Conservation (phyloP, 2,113 vertebrate genomes). For the Chiloscyllium plagiosum region DNA sequence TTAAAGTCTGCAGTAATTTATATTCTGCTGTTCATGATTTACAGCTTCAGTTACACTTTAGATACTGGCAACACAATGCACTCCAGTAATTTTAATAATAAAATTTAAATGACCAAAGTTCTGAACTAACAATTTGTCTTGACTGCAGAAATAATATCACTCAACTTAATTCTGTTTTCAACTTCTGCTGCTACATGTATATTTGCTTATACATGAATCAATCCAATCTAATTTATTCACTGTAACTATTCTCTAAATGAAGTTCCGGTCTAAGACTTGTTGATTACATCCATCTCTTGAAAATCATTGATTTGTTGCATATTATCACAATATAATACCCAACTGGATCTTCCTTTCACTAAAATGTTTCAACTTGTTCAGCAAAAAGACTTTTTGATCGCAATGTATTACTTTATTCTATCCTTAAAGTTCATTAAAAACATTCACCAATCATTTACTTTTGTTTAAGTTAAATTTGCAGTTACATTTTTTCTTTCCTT, state of each 20-base stretch:
- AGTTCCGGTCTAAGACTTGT: constrained; percentile 40
- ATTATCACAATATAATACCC: background rate
- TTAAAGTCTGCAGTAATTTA: background rate
- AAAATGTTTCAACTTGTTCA: background rate
- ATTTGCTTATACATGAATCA: constrained; percentile 37
- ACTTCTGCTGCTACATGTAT: constrained; percentile 39
- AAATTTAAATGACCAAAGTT: background rate
- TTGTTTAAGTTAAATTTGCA: background rate
- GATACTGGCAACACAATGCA: background rate
- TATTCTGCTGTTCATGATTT: background rate
- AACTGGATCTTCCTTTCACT: background rate
- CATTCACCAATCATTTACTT: background rate
- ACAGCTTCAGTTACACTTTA: background rate
- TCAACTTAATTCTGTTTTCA: constrained; percentile 42
- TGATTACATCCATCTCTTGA: background rate
- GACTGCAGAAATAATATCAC: constrained; percentile 31
- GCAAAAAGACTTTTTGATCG: background rate
- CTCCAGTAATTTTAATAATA: background rate
- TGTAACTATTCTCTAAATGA: constrained; percentile 40
- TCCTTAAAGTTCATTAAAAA: background rate
- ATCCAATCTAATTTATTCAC: background rate
- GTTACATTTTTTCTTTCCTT: background rate
- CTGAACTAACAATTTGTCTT: background rate
- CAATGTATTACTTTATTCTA: background rate
- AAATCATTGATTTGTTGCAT: background rate